These are phyloP conservation scores for Sarcophaga bullata DNA, from an alignment of 1,140 invertebrate species.

Conservation along the genomic window DNA sequence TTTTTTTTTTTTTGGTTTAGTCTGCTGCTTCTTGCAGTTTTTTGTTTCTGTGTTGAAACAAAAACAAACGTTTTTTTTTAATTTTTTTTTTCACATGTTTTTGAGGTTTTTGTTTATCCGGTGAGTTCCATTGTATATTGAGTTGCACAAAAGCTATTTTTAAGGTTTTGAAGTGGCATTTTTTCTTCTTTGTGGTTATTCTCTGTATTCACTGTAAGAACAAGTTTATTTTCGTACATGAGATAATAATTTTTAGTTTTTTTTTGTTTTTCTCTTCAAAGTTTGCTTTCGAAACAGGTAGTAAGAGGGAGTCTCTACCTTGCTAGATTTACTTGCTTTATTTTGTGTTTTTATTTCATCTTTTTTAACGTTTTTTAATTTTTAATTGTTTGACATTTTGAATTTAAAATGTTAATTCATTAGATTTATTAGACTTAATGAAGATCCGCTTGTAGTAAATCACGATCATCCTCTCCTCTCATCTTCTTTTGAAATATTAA, in stretches of 20 bases:
- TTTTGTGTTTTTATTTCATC: not conserved
- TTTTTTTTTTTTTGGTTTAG: too few species aligned
- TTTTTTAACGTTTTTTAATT: not conserved
- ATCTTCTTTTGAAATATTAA: too few species aligned
- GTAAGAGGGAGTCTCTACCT: constrained; percentile 4
- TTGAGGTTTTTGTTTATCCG: not conserved
- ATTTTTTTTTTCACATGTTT: not conserved
- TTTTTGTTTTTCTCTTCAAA: not conserved
- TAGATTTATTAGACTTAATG: not conserved
- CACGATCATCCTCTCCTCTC: too few species aligned
- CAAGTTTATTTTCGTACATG: constrained; percentile 8
- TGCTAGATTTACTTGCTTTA: too few species aligned
- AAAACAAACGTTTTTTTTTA: too few species aligned
- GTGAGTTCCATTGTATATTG: too few species aligned
- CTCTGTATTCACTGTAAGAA: not conserved
- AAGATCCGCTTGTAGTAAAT: not conserved
- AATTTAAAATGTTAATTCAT: not conserved
- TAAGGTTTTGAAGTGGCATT: too few species aligned
- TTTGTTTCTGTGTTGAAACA: too few species aligned
- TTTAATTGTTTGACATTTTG: constrained; percentile 24
- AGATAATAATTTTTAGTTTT: not conserved
- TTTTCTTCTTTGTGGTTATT: too few species aligned
- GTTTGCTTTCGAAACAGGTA: not conserved
- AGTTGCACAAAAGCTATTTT: too few species aligned
- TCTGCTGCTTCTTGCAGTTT: too few species aligned